Evolutionary conservation across 2,888 invertebrate species (phyloP), one percentile per base, ranked within the genome.

Genomic region (Chaitophorus viminalis): DNA sequence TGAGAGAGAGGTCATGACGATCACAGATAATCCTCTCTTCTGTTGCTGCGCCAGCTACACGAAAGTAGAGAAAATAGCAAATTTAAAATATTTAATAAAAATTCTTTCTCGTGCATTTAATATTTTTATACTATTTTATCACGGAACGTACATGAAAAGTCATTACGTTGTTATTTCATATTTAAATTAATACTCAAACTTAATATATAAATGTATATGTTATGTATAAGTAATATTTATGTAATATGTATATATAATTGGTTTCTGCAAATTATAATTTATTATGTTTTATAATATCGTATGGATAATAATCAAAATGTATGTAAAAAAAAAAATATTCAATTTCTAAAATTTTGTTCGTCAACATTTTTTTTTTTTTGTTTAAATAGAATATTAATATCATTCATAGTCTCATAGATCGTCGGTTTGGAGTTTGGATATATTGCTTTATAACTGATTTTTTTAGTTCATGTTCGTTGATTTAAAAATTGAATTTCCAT

Each of bases 121-220:
- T 36, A 18, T 11, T 46, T 74, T 74, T 74, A 74, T 74, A 74
- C 25, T 36, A 74, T 39, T 74, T 36, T 21, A 74, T 74, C 74
- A 74, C 25, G 36, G 4, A 39, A 74, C 74, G 4, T 36, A 74
- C 18, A 21, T n/a, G n/a, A n/a, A 39, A 36, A 39, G 2, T 21
- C 21, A 60, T 18, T 60, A 25, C 25, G 25, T 36, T 36, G 74
- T 36, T 18, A 33, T 74, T 33, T 74, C 46, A 46, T 74, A 36
- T 36, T 33, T 8, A 25, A 33, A 36, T 74, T 25, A 39, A 25
- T n/a, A 74, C 25, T 74, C 11, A 11, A 74, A 74, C 36, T 3
- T 9, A 39, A 21, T 25, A 46, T 25, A 46, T 46, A 46, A 46
- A 46, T 46, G 14, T 46, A 46, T 14, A 11, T 1, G 46, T 46